Base-by-base conservation (phyloP, 2,113 vertebrate species). In the Chionodraco myersi region DNA sequence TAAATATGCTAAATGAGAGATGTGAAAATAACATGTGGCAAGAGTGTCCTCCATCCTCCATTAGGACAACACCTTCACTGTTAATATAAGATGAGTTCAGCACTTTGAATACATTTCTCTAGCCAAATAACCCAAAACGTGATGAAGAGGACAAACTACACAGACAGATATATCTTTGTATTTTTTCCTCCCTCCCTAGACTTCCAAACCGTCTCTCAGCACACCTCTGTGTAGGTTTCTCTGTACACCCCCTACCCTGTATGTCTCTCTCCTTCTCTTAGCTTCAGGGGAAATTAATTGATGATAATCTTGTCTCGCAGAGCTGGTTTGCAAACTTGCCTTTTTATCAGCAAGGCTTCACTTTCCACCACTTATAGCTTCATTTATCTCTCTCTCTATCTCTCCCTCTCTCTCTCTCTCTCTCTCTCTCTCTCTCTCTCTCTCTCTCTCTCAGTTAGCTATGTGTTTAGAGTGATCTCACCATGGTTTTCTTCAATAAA, bases 261-360 rank as follows among this genome's bases (percentile, higher is more conserved):
- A 23, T 44, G 21, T 21, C 67, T 85, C 48, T 58, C 54, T 52
- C 53, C 58, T 67, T 69, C 68, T 58, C 10, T 77, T 64, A 71
- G 41, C 86, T 91, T 75, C 58, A 77, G 74, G 85, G 89, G 66
- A 87, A 86, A 91, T 91, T 84, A 91, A 90, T 87, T 90, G 89
- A 92, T 92, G 76, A 84, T 84, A 82, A 90, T 92, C 91, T 75
- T 66, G 72, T 80, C 80, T 73, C 85, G 54, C 75, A 77, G 77
- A 77, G 84, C 70, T 76, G 62, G 51, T 88, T 88, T 87, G 86
- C 79, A 92, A 87, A 88, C 80, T 77, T 82, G 52, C 51, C 63
- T 78, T 80, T 89, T 90, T 81, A 85, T 86, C 78, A 86, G 79
- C 6, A 21, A 70, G 47, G 72, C 67, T 66, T 86, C 66, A 61